Base-by-base conservation (phyloP, 2,113 vertebrate species). In the Rhineura floridana region DNA sequence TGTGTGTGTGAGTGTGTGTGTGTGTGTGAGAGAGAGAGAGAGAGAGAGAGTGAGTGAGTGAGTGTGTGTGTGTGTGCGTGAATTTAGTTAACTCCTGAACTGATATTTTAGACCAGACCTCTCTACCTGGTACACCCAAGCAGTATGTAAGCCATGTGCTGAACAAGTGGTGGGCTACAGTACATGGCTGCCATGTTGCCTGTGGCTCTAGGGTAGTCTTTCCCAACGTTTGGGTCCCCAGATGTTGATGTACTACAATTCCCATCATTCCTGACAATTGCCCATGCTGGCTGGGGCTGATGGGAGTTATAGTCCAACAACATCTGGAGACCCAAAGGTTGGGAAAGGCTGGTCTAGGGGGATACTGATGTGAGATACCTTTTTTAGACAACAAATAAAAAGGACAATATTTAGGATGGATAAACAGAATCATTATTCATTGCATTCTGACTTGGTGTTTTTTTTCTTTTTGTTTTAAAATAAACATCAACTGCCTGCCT, bases 391-490 rank as follows among this genome's bases (percentile, higher is more conserved):
- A 75, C 44, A 70, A 90, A 83, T 12, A 1, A 90, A 92, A 2
- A 0, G 17, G 77, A 46, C n/a, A 88, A 1, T 50, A 84, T 70
- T 12, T 88, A 76, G 6, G 89, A 70, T 11, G 11, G 44, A 4
- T 25, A 90, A 88, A 84, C 81, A 4, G 73, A 73, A 92, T 89
- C 87, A 82, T 77, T 79, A 6, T 88, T 79, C 84, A 70, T 13
- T 85, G 1, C 69, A 7, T 72, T 87, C 33, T 55, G 44, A 79
- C 1, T 9, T 63, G 21, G 50, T 59, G 39, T 19, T 21, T 21
- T 80, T 2, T 44, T 28, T 39, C 12, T 72, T 70, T 6, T 65
- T 67, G 65, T 5, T 75, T 44, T 11, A 50, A n/a, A n/a, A 50
- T 80, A 75, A 50, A 48, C 88, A 42, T 87, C 75, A 91, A 55